These are phyloP conservation scores for Ranitomeya variabilis DNA, from an alignment of 2,113 vertebrate genomes.

Conservation along the genomic window DNA sequence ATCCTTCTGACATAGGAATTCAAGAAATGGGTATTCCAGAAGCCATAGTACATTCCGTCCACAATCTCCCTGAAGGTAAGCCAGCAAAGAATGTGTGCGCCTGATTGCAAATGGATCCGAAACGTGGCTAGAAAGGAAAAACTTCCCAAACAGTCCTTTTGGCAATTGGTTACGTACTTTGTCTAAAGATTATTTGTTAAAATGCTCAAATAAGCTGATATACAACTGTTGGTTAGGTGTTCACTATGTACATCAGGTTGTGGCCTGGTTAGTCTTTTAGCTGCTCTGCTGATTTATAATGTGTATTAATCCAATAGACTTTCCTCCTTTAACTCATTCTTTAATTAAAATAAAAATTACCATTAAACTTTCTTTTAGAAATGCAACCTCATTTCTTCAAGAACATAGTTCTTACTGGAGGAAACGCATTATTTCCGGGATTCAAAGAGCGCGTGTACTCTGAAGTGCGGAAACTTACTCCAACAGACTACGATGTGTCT, in stretches of 20 bases:
- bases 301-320: too few relatives aligned
- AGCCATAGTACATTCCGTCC: conserved; percentile 88
- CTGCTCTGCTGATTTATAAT: too few relatives aligned
- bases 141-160: background rate
- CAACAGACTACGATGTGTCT: conserved; percentile 88
- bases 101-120: background rate
- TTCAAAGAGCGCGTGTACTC: conserved; percentile 91
- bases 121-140: background rate
- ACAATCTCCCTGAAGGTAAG: conserved; percentile 90
- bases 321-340: too few relatives aligned
- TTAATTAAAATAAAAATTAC: background rate
- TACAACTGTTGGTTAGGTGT: too few relatives aligned
- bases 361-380: conserved; percentile 72
- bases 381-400: conserved; percentile 98
- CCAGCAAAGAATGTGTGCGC: background rate
- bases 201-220: too few relatives aligned
- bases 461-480: conserved; percentile 89
- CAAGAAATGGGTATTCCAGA: conserved; percentile 99
- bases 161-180: background rate
- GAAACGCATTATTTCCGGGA: conserved; percentile 89
- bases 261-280: too few relatives aligned
- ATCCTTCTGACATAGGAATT: conserved; percentile 95
- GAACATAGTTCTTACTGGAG: conserved; percentile 94
- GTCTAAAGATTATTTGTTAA: background rate
- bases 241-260: too few relatives aligned